Conservation (phyloP, 2,113 vertebrate genomes). For the Cynoglossus semilaevis region DNA sequence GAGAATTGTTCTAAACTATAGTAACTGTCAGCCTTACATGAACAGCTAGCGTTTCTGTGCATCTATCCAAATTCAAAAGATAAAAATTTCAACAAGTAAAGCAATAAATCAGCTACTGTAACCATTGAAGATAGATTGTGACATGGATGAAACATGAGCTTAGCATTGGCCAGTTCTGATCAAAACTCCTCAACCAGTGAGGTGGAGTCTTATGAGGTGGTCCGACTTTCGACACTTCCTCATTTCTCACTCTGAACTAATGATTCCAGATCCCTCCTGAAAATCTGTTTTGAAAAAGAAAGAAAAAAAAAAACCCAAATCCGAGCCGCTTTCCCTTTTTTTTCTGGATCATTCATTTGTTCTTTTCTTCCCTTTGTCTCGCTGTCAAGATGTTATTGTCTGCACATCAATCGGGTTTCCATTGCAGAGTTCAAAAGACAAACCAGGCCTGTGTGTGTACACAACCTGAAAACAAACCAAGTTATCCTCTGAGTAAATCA, state of each 20-base stretch:
- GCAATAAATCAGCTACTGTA: no score
- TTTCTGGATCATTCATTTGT: background rate
- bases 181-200: background rate
- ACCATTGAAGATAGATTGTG: no score
- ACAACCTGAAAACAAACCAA: conserved; percentile 52
- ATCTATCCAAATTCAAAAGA: no score
- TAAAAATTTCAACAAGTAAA: no score
- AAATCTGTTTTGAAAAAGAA: no score
- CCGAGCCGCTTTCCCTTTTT: conserved; percentile 20
- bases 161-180: no score
- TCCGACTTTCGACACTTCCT: conserved; percentile 15
- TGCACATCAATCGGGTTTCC: conserved; percentile 40
- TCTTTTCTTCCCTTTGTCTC: conserved; percentile 19
- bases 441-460: conserved; percentile 53
- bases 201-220: conserved; percentile 50
- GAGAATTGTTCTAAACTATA: no score
- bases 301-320: conserved; percentile 17
- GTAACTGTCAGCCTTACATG: no score
- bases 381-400: conserved; percentile 43
- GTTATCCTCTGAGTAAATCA: conserved; percentile 39
- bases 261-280: conserved; percentile 24
- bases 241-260: conserved; percentile 2
- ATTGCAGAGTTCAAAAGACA: conserved; percentile 39
- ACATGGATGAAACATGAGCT: no score
- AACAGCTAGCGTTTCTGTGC: no score